These are phyloP conservation scores for Bradypus variegatus DNA, from an alignment of 2,797 vertebrate genomes.

Conservation along the genomic window DNA sequence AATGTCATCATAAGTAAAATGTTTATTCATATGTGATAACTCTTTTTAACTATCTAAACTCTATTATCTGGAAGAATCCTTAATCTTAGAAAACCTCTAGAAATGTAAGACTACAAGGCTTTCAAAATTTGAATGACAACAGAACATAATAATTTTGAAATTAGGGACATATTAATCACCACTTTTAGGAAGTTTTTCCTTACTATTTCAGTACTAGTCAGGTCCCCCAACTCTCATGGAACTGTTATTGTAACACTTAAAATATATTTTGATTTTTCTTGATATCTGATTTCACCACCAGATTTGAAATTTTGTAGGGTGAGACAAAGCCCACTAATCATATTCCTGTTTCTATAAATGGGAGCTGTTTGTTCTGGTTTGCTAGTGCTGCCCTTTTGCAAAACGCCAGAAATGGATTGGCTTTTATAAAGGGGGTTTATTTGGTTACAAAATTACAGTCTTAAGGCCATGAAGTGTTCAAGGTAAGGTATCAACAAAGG, in stretches of 20 bases:
- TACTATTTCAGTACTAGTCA: neutral
- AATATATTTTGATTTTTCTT: neutral
- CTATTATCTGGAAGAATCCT: neutral
- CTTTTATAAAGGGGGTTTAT: too few species aligned
- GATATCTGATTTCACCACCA: neutral
- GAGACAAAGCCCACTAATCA: neutral
- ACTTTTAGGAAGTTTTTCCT: neutral
- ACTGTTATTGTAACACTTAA: neutral
- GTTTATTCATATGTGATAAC: neutral
- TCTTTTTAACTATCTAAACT: neutral
- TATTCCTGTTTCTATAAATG: too few species aligned
- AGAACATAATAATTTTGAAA: neutral
- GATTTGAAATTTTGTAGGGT: neutral
- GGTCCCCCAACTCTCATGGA: neutral
- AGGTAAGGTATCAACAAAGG: too few species aligned
- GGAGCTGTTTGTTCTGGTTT: too few species aligned
- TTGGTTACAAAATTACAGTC: too few species aligned
- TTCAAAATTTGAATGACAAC: neutral
- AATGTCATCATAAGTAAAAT: neutral
- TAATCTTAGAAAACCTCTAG: neutral
- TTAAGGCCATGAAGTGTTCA: too few species aligned
- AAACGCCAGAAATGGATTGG: too few species aligned
- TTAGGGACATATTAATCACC: neutral
- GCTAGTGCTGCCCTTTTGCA: too few species aligned
- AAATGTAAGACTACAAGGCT: neutral